Conservation (phyloP, 2,113 vertebrate genomes). For the Bubo scandiacus region DNA sequence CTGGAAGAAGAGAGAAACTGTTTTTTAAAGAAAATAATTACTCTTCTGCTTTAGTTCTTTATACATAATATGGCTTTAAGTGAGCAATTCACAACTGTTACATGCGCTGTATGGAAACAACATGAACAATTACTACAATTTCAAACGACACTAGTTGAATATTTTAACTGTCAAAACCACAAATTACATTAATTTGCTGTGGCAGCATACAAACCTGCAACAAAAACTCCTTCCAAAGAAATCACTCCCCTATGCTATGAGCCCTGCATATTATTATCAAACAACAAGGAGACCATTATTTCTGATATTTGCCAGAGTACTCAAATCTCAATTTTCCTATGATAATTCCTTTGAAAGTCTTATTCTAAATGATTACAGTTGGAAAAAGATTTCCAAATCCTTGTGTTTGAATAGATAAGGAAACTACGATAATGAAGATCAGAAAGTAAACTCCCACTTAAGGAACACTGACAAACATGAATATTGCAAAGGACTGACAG, state of each 20-base stretch:
- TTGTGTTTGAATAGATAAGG: neutral
- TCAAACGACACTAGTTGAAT: neutral
- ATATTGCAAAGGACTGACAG: neutral
- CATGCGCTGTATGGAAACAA: neutral
- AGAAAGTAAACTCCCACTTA: neutral
- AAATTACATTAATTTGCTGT: neutral
- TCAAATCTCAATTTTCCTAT: neutral
- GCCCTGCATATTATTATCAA: neutral
- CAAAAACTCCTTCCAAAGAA: neutral
- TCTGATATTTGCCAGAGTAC: neutral
- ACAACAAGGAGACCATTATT: neutral
- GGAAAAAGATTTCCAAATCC: neutral
- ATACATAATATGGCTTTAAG: neutral
- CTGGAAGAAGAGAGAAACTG: neutral
- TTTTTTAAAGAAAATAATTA: neutral
- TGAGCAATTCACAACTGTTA: neutral
- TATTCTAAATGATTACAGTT: neutral
- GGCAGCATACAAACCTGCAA: neutral
- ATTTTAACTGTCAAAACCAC: neutral
- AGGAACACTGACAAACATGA: neutral
- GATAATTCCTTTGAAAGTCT: neutral
- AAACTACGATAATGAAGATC: neutral
- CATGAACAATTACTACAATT: neutral
- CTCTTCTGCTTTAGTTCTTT: neutral
- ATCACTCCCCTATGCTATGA: neutral